Evolutionary conservation across 2,113 vertebrate species (phyloP), one percentile per base, ranked within the genome.

Genomic region (Cariama cristata): DNA sequence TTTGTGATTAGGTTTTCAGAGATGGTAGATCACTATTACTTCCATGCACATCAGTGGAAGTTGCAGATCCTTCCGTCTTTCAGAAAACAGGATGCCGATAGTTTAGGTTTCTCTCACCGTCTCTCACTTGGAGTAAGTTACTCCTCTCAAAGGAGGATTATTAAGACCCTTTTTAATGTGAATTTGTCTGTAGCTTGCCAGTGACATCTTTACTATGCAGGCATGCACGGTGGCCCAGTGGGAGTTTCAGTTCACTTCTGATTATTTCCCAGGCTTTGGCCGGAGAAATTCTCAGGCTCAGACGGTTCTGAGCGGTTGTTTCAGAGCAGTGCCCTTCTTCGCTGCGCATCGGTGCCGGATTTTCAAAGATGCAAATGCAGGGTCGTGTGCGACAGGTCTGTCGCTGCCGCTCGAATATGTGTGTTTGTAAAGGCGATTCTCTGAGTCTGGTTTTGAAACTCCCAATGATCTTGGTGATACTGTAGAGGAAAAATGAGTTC

Each of bases 261-360:
- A 45, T 81, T 90, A 45, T 90, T 95, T 96, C 86, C 79, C 58
- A 90, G 58, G 84, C 66, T 97, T 90, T 66, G 72, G 67, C 76
- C 91, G 68, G 93, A 96, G 88, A 85, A 91, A 93, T 94, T 93
- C 89, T 95, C 94, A 93, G 81, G 77, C 77, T 94, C 52, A 42
- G 79, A 53, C 62, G 66, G 35, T 89, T 89, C 80, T 62, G 68
- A 91, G 89, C 1, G 8, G 44, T 77, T 3, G 2, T 90, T 95
- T 94, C 45, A 79, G 81, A 86, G 68, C 66, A 44, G 4, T 89
- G 52, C 49, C 16, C n/a, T 56, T 94, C 84, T 96, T 94, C 38
- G 9, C 56, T 88, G 72, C 45, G n/a, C 50, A 28, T 77, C 58
- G 67, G 26, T 72, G 64, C 82, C 62, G 55, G 50, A 23, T 83